These are phyloP conservation scores for Athene noctua DNA, from an alignment of 2,113 vertebrate genomes.

Conservation along the genomic window DNA sequence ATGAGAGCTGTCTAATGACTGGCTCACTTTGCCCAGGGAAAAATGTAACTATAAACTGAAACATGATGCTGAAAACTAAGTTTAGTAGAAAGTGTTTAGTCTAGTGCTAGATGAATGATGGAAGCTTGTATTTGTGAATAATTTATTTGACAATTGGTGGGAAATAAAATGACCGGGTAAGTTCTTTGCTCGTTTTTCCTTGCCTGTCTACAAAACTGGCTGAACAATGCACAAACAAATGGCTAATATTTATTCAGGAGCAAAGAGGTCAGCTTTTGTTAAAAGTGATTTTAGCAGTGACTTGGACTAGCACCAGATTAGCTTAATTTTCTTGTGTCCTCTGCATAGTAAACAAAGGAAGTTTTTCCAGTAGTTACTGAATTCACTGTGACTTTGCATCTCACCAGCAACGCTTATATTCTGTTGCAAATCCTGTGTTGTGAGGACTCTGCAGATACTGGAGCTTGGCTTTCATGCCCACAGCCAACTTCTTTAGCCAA, in stretches of 20 bases:
- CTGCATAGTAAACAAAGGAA: conserved; percentile 66
- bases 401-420: rapidly evolving
- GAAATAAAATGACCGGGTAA: background rate
- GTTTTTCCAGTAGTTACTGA: conserved; percentile 29
- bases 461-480: background rate
- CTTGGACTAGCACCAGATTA: conserved; percentile 46
- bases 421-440: background rate
- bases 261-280: conserved; percentile 40
- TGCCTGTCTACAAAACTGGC: conserved; percentile 38
- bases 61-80: conserved; percentile 64
- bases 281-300: background rate
- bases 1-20: conserved; percentile 46
- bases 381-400: background rate
- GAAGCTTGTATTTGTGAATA: conserved; percentile 65
- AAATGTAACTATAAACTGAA: conserved; percentile 70
- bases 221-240: conserved; percentile 38
- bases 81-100: conserved; percentile 78
- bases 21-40: conserved; percentile 54
- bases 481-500: background rate
- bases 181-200: conserved; percentile 29
- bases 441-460: background rate
- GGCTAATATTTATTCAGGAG: conserved; percentile 55
- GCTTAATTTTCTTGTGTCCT: conserved; percentile 54
- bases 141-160: conserved; percentile 66
- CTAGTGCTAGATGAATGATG: conserved; percentile 68